Percentiles rank a stretch among this genome's conserved stretches.
Conservation (phyloP, 2,888 invertebrate species). For the Erebia palarica region DNA sequence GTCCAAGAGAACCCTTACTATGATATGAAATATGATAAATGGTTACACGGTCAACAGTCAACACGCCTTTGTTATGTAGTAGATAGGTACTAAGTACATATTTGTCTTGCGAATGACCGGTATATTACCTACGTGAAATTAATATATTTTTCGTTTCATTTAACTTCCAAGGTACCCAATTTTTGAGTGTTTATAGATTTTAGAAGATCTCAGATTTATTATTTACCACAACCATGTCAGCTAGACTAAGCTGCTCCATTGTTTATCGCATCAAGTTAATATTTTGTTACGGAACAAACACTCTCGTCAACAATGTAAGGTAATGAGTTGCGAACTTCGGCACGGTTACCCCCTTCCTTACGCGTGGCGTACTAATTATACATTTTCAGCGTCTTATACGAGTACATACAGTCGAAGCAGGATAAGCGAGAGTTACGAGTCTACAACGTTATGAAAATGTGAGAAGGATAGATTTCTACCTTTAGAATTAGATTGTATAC, state of each 20-base stretch:
- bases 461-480: too few species aligned
- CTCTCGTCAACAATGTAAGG: slow-evolving; percentile 2
- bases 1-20: too few species aligned
- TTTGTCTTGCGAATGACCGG: too few species aligned
- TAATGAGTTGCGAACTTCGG: slow-evolving; percentile 11
- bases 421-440: too few species aligned
- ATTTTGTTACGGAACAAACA: slow-evolving; percentile 4
- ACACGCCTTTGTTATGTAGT: too few species aligned
- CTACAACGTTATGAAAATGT: too few species aligned
- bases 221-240: background rate
- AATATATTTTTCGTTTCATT: too few species aligned
- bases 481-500: too few species aligned
- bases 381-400: background rate
- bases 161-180: background rate
- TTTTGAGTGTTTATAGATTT: background rate
- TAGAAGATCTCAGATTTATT: background rate
- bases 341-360: background rate
- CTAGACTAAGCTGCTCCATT: background rate
- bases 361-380: slow-evolving; percentile 2
- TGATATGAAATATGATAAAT: too few species aligned
- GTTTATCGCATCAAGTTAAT: slow-evolving; percentile 7
- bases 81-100: too few species aligned
- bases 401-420: background rate
- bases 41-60: too few species aligned
- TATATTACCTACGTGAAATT: too few species aligned